Evolutionary conservation across 2,113 vertebrate genomes (phyloP).

Genomic region (Ctenomys sociabilis): DNA sequence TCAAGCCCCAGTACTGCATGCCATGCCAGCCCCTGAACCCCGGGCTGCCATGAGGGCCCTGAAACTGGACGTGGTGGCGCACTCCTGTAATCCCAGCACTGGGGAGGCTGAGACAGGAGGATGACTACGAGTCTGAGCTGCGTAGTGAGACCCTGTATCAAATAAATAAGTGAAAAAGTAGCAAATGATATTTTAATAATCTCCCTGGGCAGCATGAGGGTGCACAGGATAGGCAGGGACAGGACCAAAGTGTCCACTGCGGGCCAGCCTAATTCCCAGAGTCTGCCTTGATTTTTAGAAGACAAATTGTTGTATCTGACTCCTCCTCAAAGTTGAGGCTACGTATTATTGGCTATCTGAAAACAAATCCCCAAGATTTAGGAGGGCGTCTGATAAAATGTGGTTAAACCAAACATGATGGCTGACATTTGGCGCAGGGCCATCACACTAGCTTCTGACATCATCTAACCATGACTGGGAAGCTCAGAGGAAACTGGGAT

Average conservation of each 20-base stretch:
- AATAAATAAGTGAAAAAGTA: too few species aligned
- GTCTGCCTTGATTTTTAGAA: conserved; percentile 16
- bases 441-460: not conserved
- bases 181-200: not conserved
- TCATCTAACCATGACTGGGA: not conserved
- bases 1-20: too few species aligned
- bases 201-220: not conserved
- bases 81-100: too few species aligned
- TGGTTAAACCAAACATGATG: not conserved
- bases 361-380: conserved; percentile 18
- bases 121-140: too few species aligned
- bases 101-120: too few species aligned
- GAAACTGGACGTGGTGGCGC: too few species aligned
- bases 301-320: not conserved
- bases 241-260: not conserved
- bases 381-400: not conserved
- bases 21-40: too few species aligned
- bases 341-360: not conserved
- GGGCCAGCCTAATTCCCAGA: not conserved
- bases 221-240: not conserved
- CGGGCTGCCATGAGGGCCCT: too few species aligned
- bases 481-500: not conserved
- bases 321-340: not conserved
- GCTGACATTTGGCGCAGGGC: not conserved
- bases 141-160: too few species aligned